These are phyloP conservation scores for Trachelipus rathkii DNA, from an alignment of 1,140 invertebrate species.

Conservation along the genomic window DNA sequence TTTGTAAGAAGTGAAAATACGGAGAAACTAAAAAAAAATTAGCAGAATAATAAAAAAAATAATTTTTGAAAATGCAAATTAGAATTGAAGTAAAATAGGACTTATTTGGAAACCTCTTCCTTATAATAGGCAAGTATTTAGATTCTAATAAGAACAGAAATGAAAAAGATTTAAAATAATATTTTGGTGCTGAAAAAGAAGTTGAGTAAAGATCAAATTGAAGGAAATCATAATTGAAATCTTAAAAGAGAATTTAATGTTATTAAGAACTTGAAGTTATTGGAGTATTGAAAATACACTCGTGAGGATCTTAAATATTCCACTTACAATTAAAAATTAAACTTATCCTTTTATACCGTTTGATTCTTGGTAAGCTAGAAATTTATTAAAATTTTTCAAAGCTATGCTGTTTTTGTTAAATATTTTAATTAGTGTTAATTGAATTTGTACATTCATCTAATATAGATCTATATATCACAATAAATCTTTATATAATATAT, in stretches of 20 bases:
- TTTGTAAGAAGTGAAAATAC: neutral
- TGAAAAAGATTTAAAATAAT: neutral
- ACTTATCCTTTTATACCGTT: too few species aligned
- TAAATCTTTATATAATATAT: too few species aligned
- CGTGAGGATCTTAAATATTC: neutral
- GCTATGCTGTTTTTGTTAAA: too few species aligned
- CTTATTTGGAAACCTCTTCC: neutral
- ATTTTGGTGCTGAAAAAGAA: neutral
- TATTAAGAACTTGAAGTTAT: neutral
- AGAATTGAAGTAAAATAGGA: neutral
- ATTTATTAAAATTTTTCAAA: too few species aligned
- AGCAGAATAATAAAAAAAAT: neutral
- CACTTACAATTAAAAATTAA: neutral
- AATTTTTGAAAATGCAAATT: neutral
- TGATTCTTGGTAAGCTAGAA: too few species aligned
- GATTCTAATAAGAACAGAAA: neutral
- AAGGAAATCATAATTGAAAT: neutral
- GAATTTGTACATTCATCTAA: too few species aligned
- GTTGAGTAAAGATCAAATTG: neutral
- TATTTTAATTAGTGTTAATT: too few species aligned
- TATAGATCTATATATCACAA: too few species aligned
- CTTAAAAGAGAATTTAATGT: neutral
- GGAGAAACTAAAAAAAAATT: neutral
- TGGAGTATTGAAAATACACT: neutral
- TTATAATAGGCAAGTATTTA: neutral